Conservation (phyloP, 2,797 vertebrate genomes). For the Xenentodon cancila region DNA sequence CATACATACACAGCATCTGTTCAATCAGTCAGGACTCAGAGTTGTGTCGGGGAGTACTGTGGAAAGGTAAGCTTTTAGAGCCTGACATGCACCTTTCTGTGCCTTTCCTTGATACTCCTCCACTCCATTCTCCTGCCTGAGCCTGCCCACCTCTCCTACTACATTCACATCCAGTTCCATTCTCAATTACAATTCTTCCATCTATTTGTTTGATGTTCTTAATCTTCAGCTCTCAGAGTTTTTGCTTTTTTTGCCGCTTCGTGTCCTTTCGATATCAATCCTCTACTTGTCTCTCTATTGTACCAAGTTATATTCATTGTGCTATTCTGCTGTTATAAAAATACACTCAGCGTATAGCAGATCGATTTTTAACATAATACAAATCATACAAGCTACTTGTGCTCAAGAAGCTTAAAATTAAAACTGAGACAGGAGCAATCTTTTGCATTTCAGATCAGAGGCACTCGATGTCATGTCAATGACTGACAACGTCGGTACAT, state of each 20-base stretch:
- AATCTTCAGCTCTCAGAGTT: slow-evolving; percentile 8
- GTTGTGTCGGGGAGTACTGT: slow-evolving; percentile 43
- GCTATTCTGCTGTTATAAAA: neutral
- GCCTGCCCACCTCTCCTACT: slow-evolving; percentile 42
- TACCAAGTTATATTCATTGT: neutral
- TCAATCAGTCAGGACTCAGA: slow-evolving; percentile 51
- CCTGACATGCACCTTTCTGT: slow-evolving; percentile 23
- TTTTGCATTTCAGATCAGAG: slow-evolving; percentile 39
- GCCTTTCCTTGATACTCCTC: slow-evolving; percentile 23
- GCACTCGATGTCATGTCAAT: slow-evolving; percentile 45
- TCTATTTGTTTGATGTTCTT: slow-evolving; percentile 41
- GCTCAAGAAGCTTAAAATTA: slow-evolving; percentile 24
- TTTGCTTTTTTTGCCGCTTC: slow-evolving; percentile 15
- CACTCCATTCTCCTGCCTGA: slow-evolving; percentile 37
- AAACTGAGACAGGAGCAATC: slow-evolving; percentile 39
- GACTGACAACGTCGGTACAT: slow-evolving; percentile 30
- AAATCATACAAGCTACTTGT: neutral
- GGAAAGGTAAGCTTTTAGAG: slow-evolving; percentile 46
- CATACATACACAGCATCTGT: slow-evolving; percentile 37
- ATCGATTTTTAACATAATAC: neutral
- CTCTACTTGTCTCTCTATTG: neutral
- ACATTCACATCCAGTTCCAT: slow-evolving; percentile 20
- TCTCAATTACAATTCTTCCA: slow-evolving; percentile 48
- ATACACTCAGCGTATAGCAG: neutral
- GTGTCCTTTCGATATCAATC: slow-evolving; percentile 12